A percentile compares a stretch with the other conserved stretches of the same genome.
These are phyloP conservation scores for Micrasema longulum DNA, from an alignment of 1,140 invertebrate genomes.

Conservation along the genomic window DNA sequence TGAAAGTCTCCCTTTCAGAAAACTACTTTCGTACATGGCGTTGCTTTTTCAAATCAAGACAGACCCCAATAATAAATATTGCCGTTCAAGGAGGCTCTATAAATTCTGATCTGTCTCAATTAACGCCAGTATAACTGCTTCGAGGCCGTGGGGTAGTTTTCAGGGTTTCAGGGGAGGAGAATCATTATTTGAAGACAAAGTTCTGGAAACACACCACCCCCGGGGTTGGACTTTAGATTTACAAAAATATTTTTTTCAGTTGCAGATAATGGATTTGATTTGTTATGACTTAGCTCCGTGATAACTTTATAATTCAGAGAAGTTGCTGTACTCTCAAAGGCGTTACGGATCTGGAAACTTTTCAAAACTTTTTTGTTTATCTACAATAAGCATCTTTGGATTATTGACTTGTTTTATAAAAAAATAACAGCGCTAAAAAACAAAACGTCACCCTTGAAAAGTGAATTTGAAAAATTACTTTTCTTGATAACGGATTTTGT, in stretches of 20 bases:
- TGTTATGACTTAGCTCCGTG: not conserved
- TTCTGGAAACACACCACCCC: slow-evolving; percentile 44
- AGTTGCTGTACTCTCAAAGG: too few relatives aligned
- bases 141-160: slow-evolving; percentile 31
- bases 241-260: slow-evolving; percentile 15
- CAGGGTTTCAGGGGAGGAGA: not conserved
- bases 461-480: too few relatives aligned
- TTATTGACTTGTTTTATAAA: too few relatives aligned
- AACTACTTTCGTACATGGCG: not conserved
- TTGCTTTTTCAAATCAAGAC: slow-evolving; percentile 5
- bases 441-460: too few relatives aligned
- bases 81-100: slow-evolving; percentile 37
- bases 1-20: too few relatives aligned
- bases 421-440: too few relatives aligned
- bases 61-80: slow-evolving; percentile 30
- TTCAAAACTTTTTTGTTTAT: too few relatives aligned
- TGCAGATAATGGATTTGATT: slow-evolving; percentile 19
- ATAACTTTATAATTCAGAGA: too few relatives aligned
- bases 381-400: too few relatives aligned
- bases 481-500: too few relatives aligned
- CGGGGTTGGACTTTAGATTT: slow-evolving; percentile 2
- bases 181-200: slow-evolving; percentile 48
- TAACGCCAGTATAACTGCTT: slow-evolving; percentile 51
- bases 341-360: too few relatives aligned
- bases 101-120: slow-evolving; percentile 54